phyloP scores from a whole-genome alignment of 2,113 vertebrate species.

The Fukomys damarensis region DNA sequence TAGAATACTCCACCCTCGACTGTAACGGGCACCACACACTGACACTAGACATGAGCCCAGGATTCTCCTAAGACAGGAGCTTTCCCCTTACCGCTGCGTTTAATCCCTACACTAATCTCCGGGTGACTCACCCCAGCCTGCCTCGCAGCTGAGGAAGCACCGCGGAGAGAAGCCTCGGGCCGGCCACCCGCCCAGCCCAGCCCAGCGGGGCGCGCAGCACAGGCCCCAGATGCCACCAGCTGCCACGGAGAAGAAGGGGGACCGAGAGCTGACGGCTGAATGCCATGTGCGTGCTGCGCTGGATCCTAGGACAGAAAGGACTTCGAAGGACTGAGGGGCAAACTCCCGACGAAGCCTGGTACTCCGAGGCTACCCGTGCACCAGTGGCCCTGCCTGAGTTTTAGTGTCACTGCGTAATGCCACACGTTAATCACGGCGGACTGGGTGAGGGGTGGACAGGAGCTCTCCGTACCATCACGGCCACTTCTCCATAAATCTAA shows the following conservation, averaged over 20 bases:
- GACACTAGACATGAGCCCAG: rapidly evolving
- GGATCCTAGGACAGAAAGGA: background rate
- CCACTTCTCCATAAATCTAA: background rate
- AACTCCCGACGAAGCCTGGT: background rate
- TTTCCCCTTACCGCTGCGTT: background rate
- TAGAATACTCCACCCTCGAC: background rate
- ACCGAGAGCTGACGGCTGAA: rapidly evolving
- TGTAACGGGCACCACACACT: rapidly evolving
- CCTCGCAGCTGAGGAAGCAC: background rate
- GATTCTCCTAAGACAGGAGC: background rate
- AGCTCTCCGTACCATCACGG: background rate
- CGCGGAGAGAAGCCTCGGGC: background rate
- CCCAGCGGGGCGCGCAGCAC: background rate
- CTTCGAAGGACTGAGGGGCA: background rate
- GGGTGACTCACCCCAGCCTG: background rate
- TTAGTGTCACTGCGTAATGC: rapidly evolving
- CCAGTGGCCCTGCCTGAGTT: background rate
- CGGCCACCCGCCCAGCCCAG: background rate
- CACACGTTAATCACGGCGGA: background rate
- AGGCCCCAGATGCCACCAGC: background rate
- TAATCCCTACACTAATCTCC: background rate
- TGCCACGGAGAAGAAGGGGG: background rate
- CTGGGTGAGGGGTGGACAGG: background rate
- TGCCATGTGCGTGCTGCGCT: rapidly evolving
- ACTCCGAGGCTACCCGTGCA: rapidly evolving